Evolutionary conservation across 2,888 invertebrate species (phyloP).

Genomic region (Celastrina argiolus): DNA sequence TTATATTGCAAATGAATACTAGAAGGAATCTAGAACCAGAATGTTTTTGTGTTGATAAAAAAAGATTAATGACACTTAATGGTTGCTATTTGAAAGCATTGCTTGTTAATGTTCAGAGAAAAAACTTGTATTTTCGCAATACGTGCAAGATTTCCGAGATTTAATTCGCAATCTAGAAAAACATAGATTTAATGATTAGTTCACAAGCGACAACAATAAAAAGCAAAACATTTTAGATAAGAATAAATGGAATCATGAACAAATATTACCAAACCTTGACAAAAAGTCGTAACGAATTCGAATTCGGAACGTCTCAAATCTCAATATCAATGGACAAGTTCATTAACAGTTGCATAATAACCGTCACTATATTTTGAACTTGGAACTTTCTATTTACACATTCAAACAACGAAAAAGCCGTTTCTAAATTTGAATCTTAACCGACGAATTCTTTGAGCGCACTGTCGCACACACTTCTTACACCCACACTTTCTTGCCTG

Average conservation of each 20-base stretch:
- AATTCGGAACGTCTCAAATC: neutral
- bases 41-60: slow-evolving; percentile 13
- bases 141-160: neutral
- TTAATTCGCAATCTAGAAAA: neutral
- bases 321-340: slow-evolving; percentile 15
- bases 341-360: slow-evolving; percentile 23
- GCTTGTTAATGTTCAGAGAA: slow-evolving; percentile 4
- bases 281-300: neutral
- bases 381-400: slow-evolving; percentile 38
- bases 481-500: too few relatives aligned
- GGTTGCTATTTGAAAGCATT: slow-evolving; percentile 9
- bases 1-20: slow-evolving; percentile 20
- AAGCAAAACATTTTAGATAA: neutral
- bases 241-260: neutral
- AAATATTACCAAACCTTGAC: neutral
- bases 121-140: neutral
- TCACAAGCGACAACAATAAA: neutral
- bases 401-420: slow-evolving; percentile 35
- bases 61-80: slow-evolving; percentile 18
- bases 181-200: neutral
- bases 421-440: slow-evolving; percentile 38
- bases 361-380: slow-evolving; percentile 28
- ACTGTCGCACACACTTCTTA: neutral
- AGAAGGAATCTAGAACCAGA: slow-evolving; percentile 6
- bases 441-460: slow-evolving; percentile 28